Base-by-base conservation (phyloP, 1,140 invertebrate species). In the Batillaria attramentaria region DNA sequence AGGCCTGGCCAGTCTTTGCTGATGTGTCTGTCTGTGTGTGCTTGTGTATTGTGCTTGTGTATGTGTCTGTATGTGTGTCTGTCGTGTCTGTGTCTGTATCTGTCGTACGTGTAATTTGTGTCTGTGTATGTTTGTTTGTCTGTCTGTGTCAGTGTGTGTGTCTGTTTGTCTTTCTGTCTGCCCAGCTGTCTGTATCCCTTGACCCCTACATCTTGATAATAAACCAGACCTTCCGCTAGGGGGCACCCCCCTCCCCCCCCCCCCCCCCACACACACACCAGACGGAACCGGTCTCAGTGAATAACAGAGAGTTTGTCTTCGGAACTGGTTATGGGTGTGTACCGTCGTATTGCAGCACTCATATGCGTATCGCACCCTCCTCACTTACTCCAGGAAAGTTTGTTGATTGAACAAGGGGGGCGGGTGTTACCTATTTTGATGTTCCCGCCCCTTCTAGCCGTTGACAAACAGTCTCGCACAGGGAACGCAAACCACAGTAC, bases 1-100 rank as follows among this genome's bases (percentile, higher is more conserved):
- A n/a, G n/a, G n/a, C n/a, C n/a, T n/a, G n/a, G n/a, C n/a, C n/a
- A n/a, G n/a, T n/a, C n/a, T n/a, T n/a, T n/a, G n/a, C n/a, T n/a
- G n/a, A n/a, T 68, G 66, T 70, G 37, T 70, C 4, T 43, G 5
- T 70, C 5, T 70, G 37, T 39, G 37, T 70, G 37, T 70, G 37
- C 37, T 8, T 43, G 37, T 41, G 37, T 39, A 24, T 70, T 42
- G 37, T 70, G 37, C 41, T 8, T 39, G 68, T 39, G 68, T 43
- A 37, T 70, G 41, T 70, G 41, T 42, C n/a, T 70, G 41, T 28
- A 37, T 43, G 41, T 28, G 41, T 70, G 37, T 42, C 24, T 39
- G 35, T 24, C 13, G 35, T 70, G 68, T 42, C 35, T 43, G 68
- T 70, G 68, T 43, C n/a, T 42, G 41, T 70, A 37, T 42, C n/a